Conservation (phyloP, 2,113 vertebrate genomes). For the Emydocephalus ijimae region DNA sequence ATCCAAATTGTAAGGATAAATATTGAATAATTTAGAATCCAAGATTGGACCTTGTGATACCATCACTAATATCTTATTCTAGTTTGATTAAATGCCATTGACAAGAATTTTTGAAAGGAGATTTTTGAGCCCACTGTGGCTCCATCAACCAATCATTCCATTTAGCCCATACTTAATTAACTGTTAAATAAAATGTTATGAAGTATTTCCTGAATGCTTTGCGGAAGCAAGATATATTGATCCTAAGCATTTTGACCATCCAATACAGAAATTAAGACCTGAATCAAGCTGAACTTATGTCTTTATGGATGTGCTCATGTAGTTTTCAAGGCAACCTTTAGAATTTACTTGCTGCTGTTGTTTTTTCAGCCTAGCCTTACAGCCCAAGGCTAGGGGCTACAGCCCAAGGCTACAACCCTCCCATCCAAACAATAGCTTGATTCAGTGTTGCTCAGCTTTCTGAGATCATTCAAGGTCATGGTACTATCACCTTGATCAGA, state of each 20-base stretch:
- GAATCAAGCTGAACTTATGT: not conserved
- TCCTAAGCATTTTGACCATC: not conserved
- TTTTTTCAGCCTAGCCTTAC: not conserved
- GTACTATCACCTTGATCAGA: not conserved
- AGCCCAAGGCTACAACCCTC: no score
- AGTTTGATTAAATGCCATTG: not conserved
- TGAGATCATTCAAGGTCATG: not conserved
- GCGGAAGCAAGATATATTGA: not conserved
- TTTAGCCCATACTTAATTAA: not conserved
- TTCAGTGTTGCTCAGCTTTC: not conserved
- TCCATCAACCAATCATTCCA: not conserved
- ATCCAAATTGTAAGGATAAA: not conserved
- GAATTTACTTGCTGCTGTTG: not conserved
- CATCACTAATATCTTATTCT: not conserved
- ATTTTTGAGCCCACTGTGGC: not conserved
- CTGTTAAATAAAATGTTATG: not conserved
- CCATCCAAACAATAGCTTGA: not conserved
- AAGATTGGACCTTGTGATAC: not conserved
- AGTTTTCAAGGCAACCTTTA: not conserved
- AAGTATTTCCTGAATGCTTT: not conserved
- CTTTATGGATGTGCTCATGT: not conserved
- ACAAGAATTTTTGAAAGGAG: not conserved
- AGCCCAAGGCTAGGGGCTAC: no score
- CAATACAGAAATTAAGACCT: not conserved
- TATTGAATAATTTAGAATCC: not conserved